Conservation (phyloP, 1,140 invertebrate genomes). For the Pinna nobilis region DNA sequence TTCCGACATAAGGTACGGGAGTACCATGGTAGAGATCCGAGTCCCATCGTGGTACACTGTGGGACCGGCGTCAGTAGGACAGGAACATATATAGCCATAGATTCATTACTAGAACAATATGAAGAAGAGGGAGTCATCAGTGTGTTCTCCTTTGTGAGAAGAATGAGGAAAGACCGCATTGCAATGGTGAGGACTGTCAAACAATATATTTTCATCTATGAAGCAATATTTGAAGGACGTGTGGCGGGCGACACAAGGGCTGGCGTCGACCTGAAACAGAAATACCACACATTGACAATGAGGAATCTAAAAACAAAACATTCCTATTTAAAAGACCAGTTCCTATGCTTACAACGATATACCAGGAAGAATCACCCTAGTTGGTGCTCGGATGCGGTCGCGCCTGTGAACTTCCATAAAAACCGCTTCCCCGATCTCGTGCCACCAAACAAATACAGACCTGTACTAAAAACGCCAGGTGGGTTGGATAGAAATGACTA, state of each 20-base stretch:
- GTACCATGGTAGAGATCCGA: constrained; percentile 68
- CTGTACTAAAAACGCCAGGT: constrained; percentile 57
- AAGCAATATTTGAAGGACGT: constrained; percentile 69
- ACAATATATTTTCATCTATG: constrained; percentile 73
- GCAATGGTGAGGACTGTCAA: constrained; percentile 70
- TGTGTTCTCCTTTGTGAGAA: constrained; percentile 64
- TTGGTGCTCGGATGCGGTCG: constrained; percentile 51
- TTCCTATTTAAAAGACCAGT: constrained; percentile 69
- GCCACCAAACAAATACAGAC: constrained; percentile 58
- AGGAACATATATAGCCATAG: constrained; percentile 70
- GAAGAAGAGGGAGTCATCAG: constrained; percentile 65
- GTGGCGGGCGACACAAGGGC: constrained; percentile 59
- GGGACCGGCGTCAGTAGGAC: constrained; percentile 78
- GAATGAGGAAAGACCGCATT: constrained; percentile 64
- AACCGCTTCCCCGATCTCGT: constrained; percentile 68
- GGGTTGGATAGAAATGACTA: constrained; percentile 75
- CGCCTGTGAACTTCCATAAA: constrained; percentile 58
- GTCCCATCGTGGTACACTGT: constrained; percentile 97
- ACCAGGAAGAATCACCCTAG: constrained; percentile 51
- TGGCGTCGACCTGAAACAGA: constrained; percentile 58
- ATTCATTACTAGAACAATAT: constrained; percentile 68
- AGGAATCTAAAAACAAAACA: constrained; percentile 62
- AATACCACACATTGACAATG: constrained; percentile 58
- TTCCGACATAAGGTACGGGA: constrained; percentile 91
- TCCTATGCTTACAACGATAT: constrained; percentile 59